These are phyloP conservation scores for Drosophila mulleri DNA, from an alignment of 2,888 invertebrate genomes.

Conservation along the genomic window DNA sequence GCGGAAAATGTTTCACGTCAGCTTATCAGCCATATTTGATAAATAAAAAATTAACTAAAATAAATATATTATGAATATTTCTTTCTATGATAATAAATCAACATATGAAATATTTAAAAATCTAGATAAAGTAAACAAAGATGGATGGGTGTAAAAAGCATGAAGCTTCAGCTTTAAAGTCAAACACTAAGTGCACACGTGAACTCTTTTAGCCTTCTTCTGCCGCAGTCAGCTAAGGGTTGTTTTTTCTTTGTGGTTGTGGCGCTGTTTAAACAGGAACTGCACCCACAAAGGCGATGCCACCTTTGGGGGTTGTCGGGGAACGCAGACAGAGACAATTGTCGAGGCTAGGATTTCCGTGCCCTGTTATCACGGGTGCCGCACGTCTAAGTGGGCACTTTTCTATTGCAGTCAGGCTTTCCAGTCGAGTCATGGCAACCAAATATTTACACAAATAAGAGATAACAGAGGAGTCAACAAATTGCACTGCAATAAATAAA, in stretches of 20 bases:
- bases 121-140: neutral
- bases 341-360: constrained; percentile 64
- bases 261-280: constrained; percentile 48
- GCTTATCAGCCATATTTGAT: neutral
- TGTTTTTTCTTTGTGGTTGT: constrained; percentile 50
- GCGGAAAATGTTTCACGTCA: constrained; percentile 3
- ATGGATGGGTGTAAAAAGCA: neutral
- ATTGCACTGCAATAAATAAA: constrained; percentile 46
- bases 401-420: constrained; percentile 29
- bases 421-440: constrained; percentile 50
- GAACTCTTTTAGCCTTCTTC: constrained; percentile 59
- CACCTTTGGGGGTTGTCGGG: constrained; percentile 51
- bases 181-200: constrained; percentile 65
- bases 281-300: constrained; percentile 65
- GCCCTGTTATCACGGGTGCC: constrained; percentile 55
- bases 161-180: constrained; percentile 33
- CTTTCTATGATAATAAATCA: neutral
- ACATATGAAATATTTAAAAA: neutral
- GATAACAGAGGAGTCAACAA: constrained; percentile 34
- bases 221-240: constrained; percentile 52
- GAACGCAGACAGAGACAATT: constrained; percentile 41
- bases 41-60: neutral
- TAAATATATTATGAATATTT: neutral
- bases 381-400: constrained; percentile 54
- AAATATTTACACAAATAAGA: constrained; percentile 63